Evolutionary conservation across 2,113 vertebrate species (phyloP).

Genomic region (Pipa parva): DNA sequence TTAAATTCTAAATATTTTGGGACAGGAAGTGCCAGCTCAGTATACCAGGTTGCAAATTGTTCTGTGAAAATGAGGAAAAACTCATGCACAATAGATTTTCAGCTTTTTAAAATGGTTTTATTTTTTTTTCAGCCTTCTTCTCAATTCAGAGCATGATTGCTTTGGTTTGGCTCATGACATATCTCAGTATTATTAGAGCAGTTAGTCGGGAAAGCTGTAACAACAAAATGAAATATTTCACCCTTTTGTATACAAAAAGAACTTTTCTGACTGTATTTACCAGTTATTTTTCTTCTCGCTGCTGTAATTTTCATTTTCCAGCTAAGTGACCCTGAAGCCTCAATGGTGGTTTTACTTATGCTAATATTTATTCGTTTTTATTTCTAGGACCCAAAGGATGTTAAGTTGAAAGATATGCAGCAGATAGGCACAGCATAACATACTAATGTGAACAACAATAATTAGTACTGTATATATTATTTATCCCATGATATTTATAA

Average conservation of each 20-base stretch:
- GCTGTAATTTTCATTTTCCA: neutral
- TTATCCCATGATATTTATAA: too few relatives aligned
- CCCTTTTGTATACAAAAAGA: neutral
- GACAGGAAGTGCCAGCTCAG: constrained; percentile 35
- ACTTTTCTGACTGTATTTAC: neutral
- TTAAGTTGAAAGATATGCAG: too few relatives aligned
- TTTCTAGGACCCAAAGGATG: too few relatives aligned
- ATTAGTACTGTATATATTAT: too few relatives aligned
- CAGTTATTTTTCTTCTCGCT: neutral
- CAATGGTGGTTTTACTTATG: neutral
- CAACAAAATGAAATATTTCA: neutral
- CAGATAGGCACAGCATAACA: too few relatives aligned
- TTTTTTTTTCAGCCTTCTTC: constrained; percentile 14
- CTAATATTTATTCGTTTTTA: too few relatives aligned
- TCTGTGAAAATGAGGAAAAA: constrained; percentile 21
- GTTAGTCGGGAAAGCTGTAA: neutral
- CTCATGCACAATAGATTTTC: constrained; percentile 18
- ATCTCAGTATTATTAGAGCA: neutral
- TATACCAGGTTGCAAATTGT: constrained; percentile 41
- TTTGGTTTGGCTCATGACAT: neutral
- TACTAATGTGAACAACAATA: too few relatives aligned
- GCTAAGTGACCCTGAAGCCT: neutral
- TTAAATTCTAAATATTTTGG: constrained; percentile 40
- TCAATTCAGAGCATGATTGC: neutral
- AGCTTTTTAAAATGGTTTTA: constrained; percentile 6